Percentiles rank a stretch among this genome's conserved stretches.
These are phyloP conservation scores for Amblyjoppa proteus DNA, from an alignment of 2,888 invertebrate species.

Conservation along the genomic window DNA sequence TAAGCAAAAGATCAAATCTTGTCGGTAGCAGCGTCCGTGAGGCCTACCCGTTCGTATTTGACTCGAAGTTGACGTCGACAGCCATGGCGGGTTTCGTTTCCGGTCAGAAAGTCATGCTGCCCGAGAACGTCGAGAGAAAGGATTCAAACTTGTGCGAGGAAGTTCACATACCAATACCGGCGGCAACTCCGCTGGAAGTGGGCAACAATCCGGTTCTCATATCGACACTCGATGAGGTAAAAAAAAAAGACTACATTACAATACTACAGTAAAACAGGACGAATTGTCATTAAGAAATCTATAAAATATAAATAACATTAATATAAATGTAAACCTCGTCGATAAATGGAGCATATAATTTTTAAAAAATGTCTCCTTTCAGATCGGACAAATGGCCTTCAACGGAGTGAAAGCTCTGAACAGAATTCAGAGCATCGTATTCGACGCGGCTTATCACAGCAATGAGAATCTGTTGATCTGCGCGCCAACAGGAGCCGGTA, in stretches of 20 bases:
- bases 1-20: slow-evolving; percentile 76
- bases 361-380: slow-evolving; percentile 66
- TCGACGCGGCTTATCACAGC: slow-evolving; percentile 96
- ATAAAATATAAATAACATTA: slow-evolving; percentile 1
- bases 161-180: slow-evolving; percentile 92
- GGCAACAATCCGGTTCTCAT: slow-evolving; percentile 89
- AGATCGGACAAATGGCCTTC: slow-evolving; percentile 96
- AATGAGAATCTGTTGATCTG: slow-evolving; percentile 99
- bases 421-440: slow-evolving; percentile 98
- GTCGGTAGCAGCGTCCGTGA: slow-evolving; percentile 84
- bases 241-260: neutral
- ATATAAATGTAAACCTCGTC: too few species aligned
- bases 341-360: too few species aligned
- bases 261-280: slow-evolving; percentile 4
- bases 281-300: slow-evolving; percentile 38
- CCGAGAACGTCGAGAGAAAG: slow-evolving; percentile 91
- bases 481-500: slow-evolving; percentile 99
- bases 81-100: slow-evolving; percentile 91
- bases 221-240: slow-evolving; percentile 89
- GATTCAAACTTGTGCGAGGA: slow-evolving; percentile 93
- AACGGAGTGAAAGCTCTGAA: slow-evolving; percentile 94
- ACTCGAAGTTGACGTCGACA: slow-evolving; percentile 90
- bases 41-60: slow-evolving; percentile 95
- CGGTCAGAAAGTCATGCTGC: slow-evolving; percentile 92
- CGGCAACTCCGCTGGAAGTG: slow-evolving; percentile 87